Conservation (phyloP, 2,797 vertebrate species). For the Adrianichthys oophorus region DNA sequence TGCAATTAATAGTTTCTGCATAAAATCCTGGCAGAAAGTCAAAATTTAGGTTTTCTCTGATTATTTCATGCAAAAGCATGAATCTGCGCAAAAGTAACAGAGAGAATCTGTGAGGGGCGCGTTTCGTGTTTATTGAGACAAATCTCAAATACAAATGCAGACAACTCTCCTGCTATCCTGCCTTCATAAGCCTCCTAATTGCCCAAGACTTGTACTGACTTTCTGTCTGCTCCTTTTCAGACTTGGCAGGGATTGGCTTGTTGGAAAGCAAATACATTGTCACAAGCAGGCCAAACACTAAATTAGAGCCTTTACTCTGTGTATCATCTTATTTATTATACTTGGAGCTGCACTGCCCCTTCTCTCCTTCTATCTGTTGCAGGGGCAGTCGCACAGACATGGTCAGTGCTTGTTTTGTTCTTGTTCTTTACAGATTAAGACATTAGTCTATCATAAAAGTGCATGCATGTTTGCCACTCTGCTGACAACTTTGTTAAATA, state of each 20-base stretch:
- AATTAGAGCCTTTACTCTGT: slow-evolving; percentile 83
- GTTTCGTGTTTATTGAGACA: too few species aligned
- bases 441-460: too few species aligned
- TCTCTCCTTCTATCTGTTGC: slow-evolving; percentile 68
- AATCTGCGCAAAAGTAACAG: too few species aligned
- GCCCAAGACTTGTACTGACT: slow-evolving; percentile 29
- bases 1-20: too few species aligned
- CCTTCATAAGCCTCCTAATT: slow-evolving; percentile 26
- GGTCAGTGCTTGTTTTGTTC: slow-evolving; percentile 77
- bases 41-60: too few species aligned
- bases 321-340: slow-evolving; percentile 76
- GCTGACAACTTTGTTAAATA: too few species aligned
- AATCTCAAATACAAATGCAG: too few species aligned
- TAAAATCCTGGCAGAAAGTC: too few species aligned
- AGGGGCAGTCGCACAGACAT: slow-evolving; percentile 69
- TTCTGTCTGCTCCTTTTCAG: slow-evolving; percentile 28
- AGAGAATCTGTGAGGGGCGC: too few species aligned
- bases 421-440: slow-evolving; percentile 11
- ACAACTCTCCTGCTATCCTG: slow-evolving; percentile 5
- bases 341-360: slow-evolving; percentile 48
- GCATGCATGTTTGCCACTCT: too few species aligned
- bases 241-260: slow-evolving; percentile 62
- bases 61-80: too few species aligned
- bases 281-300: slow-evolving; percentile 80
- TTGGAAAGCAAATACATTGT: slow-evolving; percentile 74